Evolutionary conservation across 1,140 invertebrate species (phyloP).

Genomic region (Drosophila bifasciata): DNA sequence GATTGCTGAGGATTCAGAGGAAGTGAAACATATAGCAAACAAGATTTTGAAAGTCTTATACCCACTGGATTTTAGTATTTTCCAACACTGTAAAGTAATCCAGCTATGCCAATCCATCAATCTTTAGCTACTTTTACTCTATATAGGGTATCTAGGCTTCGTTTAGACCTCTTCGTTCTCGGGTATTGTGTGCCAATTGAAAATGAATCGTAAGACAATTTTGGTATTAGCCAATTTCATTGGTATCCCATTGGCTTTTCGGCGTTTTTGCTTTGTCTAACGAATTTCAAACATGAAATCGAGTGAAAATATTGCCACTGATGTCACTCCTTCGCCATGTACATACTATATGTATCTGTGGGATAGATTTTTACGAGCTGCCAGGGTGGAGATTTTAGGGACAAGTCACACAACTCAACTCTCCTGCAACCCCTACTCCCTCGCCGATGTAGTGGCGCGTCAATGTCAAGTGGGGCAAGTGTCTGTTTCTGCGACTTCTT

Average conservation of each 20-base stretch:
- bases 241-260: conserved; percentile 8
- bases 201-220: conserved; percentile 69
- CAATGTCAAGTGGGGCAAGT: conserved; percentile 67
- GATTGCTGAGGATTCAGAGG: too few relatives aligned
- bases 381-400: neutral
- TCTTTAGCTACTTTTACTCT: too few relatives aligned
- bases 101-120: too few relatives aligned
- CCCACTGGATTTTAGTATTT: too few relatives aligned
- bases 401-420: conserved; percentile 51
- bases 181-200: conserved; percentile 63
- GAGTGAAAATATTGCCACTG: conserved; percentile 45
- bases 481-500: conserved; percentile 21
- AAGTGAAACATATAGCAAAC: too few relatives aligned
- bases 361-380: conserved; percentile 50
- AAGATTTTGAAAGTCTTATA: too few relatives aligned
- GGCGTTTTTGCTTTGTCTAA: conserved; percentile 44
- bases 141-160: conserved; percentile 2
- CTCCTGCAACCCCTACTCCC: conserved; percentile 5
- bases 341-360: conserved; percentile 8
- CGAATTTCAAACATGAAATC: conserved; percentile 20
- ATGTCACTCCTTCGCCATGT: conserved; percentile 48
- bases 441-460: conserved; percentile 43
- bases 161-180: neutral
- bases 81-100: too few relatives aligned
- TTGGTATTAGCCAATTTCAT: conserved; percentile 47